Percentiles rank a stretch among this genome's conserved stretches.
Evolutionary conservation across 2,113 vertebrate species (phyloP).

Genomic region (Chelonoidis abingdonii): DNA sequence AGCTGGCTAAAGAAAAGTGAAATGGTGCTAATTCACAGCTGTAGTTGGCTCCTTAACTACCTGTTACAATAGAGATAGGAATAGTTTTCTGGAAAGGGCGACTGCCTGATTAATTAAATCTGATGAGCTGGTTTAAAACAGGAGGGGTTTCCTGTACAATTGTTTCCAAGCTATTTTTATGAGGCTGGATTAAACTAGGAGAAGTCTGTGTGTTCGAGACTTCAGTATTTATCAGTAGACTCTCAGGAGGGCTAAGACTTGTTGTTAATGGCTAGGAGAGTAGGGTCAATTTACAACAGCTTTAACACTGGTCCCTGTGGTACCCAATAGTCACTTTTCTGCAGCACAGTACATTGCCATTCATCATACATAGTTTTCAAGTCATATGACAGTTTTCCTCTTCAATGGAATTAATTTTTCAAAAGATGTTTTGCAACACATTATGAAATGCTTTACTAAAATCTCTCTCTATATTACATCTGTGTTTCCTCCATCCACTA

Average conservation of each 20-base stretch:
- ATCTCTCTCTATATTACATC: not conserved
- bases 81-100: not conserved
- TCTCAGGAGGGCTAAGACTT: not conserved
- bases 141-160: not conserved
- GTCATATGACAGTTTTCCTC: not conserved
- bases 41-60: not conserved
- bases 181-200: not conserved
- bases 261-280: not conserved
- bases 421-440: not conserved
- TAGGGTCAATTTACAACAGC: not conserved
- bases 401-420: not conserved
- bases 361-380: not conserved
- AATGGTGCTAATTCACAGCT: not conserved
- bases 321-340: not conserved
- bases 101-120: not conserved
- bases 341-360: fast-evolving
- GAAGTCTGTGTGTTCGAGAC: not conserved
- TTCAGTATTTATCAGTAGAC: not conserved
- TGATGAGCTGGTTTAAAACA: not conserved
- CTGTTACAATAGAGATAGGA: not conserved
- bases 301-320: fast-evolving
- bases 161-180: not conserved
- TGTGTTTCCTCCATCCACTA: not conserved
- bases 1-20: not conserved
- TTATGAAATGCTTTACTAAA: not conserved